Conservation (phyloP, 2,113 vertebrate genomes). For the Pelusios castaneus region DNA sequence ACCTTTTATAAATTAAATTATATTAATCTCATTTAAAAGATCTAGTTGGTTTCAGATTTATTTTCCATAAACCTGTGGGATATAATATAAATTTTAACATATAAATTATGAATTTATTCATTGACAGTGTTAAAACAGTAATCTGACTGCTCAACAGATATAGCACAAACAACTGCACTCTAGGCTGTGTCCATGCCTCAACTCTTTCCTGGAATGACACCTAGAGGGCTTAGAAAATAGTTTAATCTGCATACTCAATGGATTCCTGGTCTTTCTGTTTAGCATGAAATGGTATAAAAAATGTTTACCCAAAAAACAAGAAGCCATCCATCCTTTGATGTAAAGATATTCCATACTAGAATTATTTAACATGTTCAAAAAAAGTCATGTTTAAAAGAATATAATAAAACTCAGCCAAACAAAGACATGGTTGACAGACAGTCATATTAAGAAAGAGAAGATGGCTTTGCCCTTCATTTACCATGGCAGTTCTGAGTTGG, state of each 20-base stretch:
- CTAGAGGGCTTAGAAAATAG: not conserved
- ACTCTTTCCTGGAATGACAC: not conserved
- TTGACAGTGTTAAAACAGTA: not conserved
- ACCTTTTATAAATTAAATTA: not conserved
- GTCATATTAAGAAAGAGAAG: not conserved
- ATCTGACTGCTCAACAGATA: not conserved
- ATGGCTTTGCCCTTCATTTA: not conserved
- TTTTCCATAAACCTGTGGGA: not conserved
- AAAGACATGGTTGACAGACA: not conserved
- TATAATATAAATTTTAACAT: no score
- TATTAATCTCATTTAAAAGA: not conserved
- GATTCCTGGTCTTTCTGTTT: not conserved
- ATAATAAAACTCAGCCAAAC: not conserved
- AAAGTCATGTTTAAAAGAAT: not conserved
- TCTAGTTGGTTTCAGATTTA: not conserved
- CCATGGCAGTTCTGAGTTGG: not conserved
- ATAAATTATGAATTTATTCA: not conserved
- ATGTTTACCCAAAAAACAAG: rapidly evolving
- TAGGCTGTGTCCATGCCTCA: not conserved
- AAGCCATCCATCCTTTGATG: not conserved
- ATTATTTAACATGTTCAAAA: not conserved
- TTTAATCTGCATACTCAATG: not conserved
- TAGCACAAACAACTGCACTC: not conserved
- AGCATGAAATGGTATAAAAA: not conserved
- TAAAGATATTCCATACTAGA: not conserved